Conservation (phyloP, 2,113 vertebrate genomes). For the Silurus glanis region DNA sequence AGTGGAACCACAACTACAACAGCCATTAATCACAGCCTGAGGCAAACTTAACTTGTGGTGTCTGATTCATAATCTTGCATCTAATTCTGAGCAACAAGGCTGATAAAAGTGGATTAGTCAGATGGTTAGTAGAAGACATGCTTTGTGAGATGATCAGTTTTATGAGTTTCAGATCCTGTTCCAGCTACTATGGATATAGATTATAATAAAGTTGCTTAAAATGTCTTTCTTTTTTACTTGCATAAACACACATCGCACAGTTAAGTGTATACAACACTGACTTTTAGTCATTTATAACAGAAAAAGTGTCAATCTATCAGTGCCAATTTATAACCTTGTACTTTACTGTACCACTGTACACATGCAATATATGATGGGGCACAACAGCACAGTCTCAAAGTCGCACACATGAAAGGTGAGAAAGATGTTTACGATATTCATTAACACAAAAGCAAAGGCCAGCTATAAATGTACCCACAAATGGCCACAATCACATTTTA, state of each 20-base stretch:
- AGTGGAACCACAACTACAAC: constrained; percentile 37
- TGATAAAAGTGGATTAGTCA: constrained; percentile 11
- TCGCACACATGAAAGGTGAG: not conserved
- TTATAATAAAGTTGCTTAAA: not conserved
- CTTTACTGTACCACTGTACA: not conserved
- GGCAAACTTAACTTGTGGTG: constrained; percentile 4
- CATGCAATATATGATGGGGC: constrained; percentile 16
- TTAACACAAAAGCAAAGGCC: constrained; percentile 1
- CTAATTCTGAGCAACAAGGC: not conserved
- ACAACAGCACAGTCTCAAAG: not conserved
- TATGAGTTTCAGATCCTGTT: not conserved
- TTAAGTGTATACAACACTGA: not conserved
- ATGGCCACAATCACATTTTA: not conserved
- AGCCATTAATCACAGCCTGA: constrained; percentile 43
- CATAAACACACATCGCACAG: not conserved
- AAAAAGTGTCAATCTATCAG: not conserved
- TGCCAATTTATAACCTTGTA: too few species aligned
- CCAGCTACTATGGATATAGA: not conserved
- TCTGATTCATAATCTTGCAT: not conserved
- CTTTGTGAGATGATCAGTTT: not conserved
- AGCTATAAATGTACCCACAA: constrained; percentile 1
- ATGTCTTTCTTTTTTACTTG: not conserved
- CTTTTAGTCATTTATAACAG: not conserved
- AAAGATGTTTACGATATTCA: constrained; percentile 6
- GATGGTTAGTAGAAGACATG: not conserved